These are phyloP conservation scores for Psephotus haematonotus DNA, from an alignment of 2,113 vertebrate species.

Conservation along the genomic window DNA sequence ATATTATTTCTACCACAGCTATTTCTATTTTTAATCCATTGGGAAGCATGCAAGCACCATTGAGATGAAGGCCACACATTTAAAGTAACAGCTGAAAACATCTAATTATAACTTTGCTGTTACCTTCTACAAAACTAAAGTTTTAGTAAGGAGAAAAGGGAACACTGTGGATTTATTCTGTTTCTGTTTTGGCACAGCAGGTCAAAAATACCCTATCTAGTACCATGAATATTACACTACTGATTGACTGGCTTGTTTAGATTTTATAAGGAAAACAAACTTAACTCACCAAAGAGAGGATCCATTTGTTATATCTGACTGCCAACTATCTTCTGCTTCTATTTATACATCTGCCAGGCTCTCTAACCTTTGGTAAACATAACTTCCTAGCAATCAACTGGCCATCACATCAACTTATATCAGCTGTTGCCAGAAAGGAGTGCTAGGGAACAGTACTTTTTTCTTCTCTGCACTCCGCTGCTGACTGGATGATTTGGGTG, in stretches of 20 bases:
- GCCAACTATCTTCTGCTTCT: background rate
- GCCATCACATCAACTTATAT: background rate
- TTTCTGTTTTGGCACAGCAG: background rate
- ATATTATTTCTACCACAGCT: background rate
- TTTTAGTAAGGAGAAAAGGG: background rate
- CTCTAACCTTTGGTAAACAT: conserved; percentile 28
- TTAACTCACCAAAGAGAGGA: background rate
- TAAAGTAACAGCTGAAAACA: conserved; percentile 39
- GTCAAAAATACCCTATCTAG: background rate
- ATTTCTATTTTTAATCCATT: conserved; percentile 50
- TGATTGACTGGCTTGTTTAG: background rate
- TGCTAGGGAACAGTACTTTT: background rate
- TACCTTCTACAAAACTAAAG: background rate
- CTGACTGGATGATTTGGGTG: background rate
- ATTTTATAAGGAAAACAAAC: background rate
- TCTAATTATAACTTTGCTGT: conserved; percentile 34
- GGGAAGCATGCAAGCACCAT: background rate
- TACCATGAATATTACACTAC: background rate
- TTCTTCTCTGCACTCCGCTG: background rate
- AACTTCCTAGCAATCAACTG: background rate
- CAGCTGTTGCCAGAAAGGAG: background rate
- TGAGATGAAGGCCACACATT: background rate
- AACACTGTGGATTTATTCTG: background rate
- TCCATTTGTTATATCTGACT: background rate
- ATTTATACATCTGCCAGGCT: background rate